phyloP scores from a whole-genome alignment of 2,113 vertebrate species.

The Delphinapterus leucas region DNA sequence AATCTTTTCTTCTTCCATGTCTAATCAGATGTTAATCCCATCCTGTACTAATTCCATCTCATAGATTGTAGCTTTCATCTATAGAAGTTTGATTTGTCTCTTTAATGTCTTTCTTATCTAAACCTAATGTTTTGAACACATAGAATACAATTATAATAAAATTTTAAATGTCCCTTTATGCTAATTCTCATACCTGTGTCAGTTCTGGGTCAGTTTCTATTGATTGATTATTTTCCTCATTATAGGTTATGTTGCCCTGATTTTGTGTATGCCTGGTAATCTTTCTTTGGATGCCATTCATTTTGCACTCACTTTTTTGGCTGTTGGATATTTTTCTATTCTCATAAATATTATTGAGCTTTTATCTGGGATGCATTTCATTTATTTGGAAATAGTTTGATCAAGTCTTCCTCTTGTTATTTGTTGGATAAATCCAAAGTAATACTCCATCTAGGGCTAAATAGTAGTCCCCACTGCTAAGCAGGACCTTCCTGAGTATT shows the following conservation, averaged over 20 bases:
- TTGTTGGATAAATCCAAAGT: neutral
- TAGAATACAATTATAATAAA: neutral
- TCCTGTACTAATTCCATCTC: neutral
- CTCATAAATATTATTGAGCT: neutral
- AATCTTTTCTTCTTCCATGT: neutral
- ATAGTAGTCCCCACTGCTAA: neutral
- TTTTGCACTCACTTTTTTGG: neutral
- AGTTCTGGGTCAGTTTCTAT: neutral
- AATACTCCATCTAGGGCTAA: neutral
- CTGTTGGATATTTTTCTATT: neutral
- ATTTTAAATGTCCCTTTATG: neutral
- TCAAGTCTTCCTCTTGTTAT: neutral
- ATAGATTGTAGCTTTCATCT: neutral
- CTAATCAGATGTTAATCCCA: neutral
- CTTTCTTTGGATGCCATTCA: neutral
- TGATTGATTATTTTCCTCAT: neutral
- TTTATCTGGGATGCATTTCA: neutral
- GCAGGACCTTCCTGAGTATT: neutral
- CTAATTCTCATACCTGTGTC: neutral
- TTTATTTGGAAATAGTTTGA: neutral
- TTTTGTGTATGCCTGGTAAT: neutral
- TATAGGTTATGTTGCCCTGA: neutral
- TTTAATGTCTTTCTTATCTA: neutral
- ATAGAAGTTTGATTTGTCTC: neutral
- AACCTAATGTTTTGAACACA: neutral